A percentile compares a stretch with the other conserved stretches of the same genome.
Conservation (phyloP, 2,888 invertebrate species). For the Epistrophe grossulariae region DNA sequence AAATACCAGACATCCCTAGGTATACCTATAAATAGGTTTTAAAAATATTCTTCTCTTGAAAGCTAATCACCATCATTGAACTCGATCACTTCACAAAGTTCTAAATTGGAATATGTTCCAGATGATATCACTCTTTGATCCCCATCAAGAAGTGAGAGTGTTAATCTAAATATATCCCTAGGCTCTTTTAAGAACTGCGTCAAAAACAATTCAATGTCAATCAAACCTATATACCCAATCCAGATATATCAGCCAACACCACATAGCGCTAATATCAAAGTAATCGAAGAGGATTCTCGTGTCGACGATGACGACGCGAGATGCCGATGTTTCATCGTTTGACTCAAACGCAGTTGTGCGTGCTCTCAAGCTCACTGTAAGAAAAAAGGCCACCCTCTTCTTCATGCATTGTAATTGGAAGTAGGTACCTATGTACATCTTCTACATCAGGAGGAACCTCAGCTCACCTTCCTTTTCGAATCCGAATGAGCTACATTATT, state of each 20-base stretch:
- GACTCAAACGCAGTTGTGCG: slow-evolving; percentile 29
- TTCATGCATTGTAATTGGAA: slow-evolving; percentile 15
- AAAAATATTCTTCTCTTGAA: slow-evolving; percentile 13
- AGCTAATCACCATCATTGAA: slow-evolving; percentile 59
- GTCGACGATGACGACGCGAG: background rate
- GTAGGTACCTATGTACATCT: slow-evolving; percentile 21
- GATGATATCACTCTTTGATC: slow-evolving; percentile 71
- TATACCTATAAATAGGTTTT: background rate
- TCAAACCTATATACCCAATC: slow-evolving; percentile 55
- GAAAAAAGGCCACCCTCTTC: slow-evolving; percentile 31
- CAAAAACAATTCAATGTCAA: slow-evolving; percentile 64
- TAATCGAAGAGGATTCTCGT: slow-evolving; percentile 34
- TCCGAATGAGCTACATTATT: slow-evolving; percentile 47
- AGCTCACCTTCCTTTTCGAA: background rate
- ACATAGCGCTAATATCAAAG: slow-evolving; percentile 63
- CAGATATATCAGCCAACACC: slow-evolving; percentile 55
- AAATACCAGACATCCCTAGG: background rate
- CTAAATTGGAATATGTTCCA: slow-evolving; percentile 62
- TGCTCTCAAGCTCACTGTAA: background rate
- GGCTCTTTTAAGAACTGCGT: slow-evolving; percentile 23
- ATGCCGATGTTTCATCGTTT: slow-evolving; percentile 11
- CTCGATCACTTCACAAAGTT: slow-evolving; percentile 44
- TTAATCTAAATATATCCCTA: slow-evolving; percentile 48
- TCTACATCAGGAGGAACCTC: background rate
- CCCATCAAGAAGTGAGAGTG: slow-evolving; percentile 37